Conservation (phyloP, 1,140 invertebrate genomes). For the Drosophila aff. region DNA sequence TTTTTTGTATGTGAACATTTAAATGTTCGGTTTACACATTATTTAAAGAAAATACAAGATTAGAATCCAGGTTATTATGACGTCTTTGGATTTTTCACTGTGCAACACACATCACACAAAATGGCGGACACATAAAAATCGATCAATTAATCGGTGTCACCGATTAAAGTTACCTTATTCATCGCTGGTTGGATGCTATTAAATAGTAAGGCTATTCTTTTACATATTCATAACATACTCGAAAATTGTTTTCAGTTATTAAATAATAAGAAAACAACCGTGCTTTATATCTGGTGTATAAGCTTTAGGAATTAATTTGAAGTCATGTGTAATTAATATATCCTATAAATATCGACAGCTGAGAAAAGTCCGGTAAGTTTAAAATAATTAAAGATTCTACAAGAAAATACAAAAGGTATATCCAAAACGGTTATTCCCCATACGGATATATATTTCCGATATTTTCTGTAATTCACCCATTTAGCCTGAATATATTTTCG, state of each 20-base stretch:
- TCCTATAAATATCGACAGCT: too few species aligned
- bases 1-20: background rate
- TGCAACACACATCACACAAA: conserved; percentile 41
- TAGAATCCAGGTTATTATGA: conserved; percentile 27
- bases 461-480: too few species aligned
- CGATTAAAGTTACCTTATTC: background rate
- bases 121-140: conserved; percentile 25
- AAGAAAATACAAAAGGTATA: too few species aligned
- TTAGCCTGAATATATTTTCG: too few species aligned
- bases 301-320: too few species aligned
- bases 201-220: background rate
- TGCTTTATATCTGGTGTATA: too few species aligned
- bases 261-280: too few species aligned
- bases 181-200: background rate
- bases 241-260: background rate
- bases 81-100: conserved; percentile 31
- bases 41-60: background rate
- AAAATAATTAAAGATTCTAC: too few species aligned
- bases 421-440: too few species aligned
- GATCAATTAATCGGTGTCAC: conserved; percentile 24
- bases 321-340: too few species aligned
- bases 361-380: too few species aligned
- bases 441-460: too few species aligned
- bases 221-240: background rate
- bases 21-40: background rate